These are phyloP conservation scores for Temnothorax nylanderi DNA, from an alignment of 1,140 invertebrate genomes.

Conservation along the genomic window DNA sequence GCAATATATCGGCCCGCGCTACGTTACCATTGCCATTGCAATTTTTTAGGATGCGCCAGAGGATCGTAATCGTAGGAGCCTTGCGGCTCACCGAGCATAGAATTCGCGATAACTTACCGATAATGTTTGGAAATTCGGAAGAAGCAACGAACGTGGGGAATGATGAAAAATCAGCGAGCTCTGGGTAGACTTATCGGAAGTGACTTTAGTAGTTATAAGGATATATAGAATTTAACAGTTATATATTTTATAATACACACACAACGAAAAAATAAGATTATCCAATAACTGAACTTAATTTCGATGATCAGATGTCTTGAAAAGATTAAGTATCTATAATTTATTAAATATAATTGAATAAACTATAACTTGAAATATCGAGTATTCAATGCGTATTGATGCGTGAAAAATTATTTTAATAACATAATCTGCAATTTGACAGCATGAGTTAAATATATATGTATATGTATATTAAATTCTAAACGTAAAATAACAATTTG, in stretches of 20 bases:
- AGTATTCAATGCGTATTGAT: neutral
- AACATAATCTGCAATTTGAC: neutral
- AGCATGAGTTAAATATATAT: neutral
- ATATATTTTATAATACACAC: neutral
- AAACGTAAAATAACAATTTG: neutral
- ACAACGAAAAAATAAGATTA: neutral
- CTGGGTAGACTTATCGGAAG: neutral
- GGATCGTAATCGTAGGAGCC: slow-evolving; percentile 21
- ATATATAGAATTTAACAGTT: neutral
- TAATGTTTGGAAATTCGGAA: slow-evolving; percentile 1
- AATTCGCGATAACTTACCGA: slow-evolving; percentile 17
- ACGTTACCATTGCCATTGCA: slow-evolving; percentile 27
- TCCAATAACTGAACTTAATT: slow-evolving; percentile 3
- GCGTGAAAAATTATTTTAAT: neutral
- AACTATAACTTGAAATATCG: neutral
- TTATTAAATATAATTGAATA: neutral
- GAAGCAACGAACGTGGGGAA: neutral
- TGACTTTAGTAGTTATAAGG: neutral
- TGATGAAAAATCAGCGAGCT: neutral
- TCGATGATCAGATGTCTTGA: neutral
- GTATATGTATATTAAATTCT: neutral
- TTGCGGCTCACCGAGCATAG: neutral
- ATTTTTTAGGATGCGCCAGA: slow-evolving; percentile 24
- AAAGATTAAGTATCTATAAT: neutral
- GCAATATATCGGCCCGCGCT: slow-evolving; percentile 29